Evolutionary conservation across 2,888 invertebrate species (phyloP), one percentile per base, ranked within the genome.

Genomic region (Drosophila stalkeri): DNA sequence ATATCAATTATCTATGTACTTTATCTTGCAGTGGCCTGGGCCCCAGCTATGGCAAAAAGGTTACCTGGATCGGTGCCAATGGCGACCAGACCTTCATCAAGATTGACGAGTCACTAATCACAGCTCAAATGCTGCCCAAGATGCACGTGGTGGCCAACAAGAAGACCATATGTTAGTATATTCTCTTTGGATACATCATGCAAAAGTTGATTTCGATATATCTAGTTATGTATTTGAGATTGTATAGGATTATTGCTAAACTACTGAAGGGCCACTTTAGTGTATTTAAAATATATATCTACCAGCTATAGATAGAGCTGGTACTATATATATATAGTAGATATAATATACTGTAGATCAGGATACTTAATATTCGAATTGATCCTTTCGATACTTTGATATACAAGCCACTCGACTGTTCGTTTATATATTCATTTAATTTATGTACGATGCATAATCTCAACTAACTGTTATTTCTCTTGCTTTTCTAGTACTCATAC

Each of bases 71-170:
- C 18, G 97, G 97, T 1, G 98, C 99, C 6, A 97, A 97, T n/a
- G 98, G 98, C 0, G 99, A 99, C 94, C 97, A 98, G 93, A 99
- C 99, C 2, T 98, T 97, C 91, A 94, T 99, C 56, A 97, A 97
- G 92, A 96, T 98, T 62, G 98, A 98, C 80, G 98, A 99, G 92
- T 96, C 96, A 3, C 94, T 98, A n/a, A 97, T 99, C 75, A 98
- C 98, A 92, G 96, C 97, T 0, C 96, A 97, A 79, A 97, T 97
- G 89, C 94, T 99, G 67, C 95, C 97, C 52, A 96, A 97, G 86
- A 97, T 98, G 33, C 97, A 97, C 64, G 97, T 99, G 49, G 97
- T 98, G 79, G 97, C 98, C 12, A 98, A 98, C 92, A 96, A 95
- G 91, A 96, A 95, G 86, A 96, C 96, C 64, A 97, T 98, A 84